These are phyloP conservation scores for Diaprepes abbreviatus DNA, from an alignment of 2,888 invertebrate species.

Conservation along the genomic window DNA sequence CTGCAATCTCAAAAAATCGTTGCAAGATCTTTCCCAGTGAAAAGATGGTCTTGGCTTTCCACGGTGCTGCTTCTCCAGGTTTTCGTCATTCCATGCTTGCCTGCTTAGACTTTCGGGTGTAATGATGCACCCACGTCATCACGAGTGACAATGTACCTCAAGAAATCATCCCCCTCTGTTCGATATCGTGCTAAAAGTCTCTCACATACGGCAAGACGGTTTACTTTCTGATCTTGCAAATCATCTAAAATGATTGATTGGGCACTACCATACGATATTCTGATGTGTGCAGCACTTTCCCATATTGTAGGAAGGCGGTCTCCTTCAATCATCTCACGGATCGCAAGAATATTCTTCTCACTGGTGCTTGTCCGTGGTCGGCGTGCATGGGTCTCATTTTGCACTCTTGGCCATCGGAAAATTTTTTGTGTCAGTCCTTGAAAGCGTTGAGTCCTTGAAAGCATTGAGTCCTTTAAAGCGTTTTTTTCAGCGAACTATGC, in stretches of 20 bases:
- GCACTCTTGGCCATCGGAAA: neutral
- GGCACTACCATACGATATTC: neutral
- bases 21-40: neutral
- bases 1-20: neutral
- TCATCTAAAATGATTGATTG: neutral
- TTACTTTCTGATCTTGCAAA: slow-evolving; percentile 1
- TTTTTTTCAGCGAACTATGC: neutral
- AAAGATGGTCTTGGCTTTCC: neutral
- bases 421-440: neutral
- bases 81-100: slow-evolving; percentile 10
- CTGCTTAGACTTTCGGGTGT: neutral
- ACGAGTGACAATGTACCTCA: neutral
- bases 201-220: neutral
- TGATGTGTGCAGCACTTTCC: neutral
- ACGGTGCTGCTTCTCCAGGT: neutral
- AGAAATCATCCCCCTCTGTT: neutral
- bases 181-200: neutral
- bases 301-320: neutral
- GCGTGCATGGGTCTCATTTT: neutral
- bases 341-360: neutral
- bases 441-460: neutral
- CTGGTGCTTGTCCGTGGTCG: neutral
- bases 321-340: neutral
- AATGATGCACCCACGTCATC: neutral
- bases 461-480: neutral